Evolutionary conservation across 2,113 vertebrate genomes (phyloP).

Genomic region (Chitala chitala): DNA sequence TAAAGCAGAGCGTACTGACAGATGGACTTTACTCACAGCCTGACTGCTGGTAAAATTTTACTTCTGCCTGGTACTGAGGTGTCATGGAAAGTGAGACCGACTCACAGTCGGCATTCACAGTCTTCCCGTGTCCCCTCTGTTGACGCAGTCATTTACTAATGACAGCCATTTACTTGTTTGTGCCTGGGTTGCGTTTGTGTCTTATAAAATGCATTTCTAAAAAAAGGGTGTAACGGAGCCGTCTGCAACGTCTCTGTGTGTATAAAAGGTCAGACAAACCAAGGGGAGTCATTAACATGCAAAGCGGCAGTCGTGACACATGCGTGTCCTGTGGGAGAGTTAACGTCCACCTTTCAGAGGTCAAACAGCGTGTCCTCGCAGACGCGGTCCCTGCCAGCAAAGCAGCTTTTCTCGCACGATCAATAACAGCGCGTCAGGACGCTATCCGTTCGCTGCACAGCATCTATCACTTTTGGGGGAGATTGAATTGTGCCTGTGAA

Average conservation of each 20-base stretch:
- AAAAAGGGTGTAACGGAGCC: not conserved
- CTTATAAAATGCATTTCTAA: not conserved
- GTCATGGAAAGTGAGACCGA: not conserved
- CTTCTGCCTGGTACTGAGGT: not conserved
- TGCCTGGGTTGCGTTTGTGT: not conserved
- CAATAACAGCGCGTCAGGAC: constrained; percentile 1
- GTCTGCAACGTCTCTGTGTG: not conserved
- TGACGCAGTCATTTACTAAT: too few species aligned
- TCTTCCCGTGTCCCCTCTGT: not conserved
- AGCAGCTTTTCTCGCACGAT: constrained; percentile 9
- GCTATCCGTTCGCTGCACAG: not conserved
- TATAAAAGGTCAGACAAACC: not conserved
- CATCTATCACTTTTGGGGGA: not conserved
- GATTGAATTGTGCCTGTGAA: not conserved
- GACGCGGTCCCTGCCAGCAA: not conserved
- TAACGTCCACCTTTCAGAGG: not conserved
- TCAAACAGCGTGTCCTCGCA: not conserved
- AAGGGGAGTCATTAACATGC: not conserved
- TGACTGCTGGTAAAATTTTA: not conserved
- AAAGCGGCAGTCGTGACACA: not conserved
- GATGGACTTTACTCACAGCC: not conserved
- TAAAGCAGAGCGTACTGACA: constrained; percentile 5
- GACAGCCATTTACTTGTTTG: too few species aligned
- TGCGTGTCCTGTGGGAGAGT: not conserved
- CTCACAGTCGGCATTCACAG: not conserved